Evolutionary conservation across 2,113 vertebrate species (phyloP).

Genomic region (Agelaius phoeniceus): DNA sequence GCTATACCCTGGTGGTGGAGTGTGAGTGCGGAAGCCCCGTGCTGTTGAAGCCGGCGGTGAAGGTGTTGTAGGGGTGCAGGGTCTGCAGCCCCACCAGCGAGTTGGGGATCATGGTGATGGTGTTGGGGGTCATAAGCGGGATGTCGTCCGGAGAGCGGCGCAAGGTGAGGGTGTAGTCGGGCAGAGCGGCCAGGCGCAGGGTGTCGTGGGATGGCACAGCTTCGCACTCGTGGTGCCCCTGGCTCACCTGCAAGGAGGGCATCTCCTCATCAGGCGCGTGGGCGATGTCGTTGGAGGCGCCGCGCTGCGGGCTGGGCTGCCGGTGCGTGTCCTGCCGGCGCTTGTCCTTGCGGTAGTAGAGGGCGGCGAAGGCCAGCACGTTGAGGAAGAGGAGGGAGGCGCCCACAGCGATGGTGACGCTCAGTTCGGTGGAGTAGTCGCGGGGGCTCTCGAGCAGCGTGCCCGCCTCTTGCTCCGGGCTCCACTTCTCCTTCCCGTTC

Average conservation of each 20-base stretch:
- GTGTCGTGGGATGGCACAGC: constrained; percentile 86
- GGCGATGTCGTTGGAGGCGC: constrained; percentile 84
- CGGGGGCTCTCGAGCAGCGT: constrained; percentile 92
- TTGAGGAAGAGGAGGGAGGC: constrained; percentile 98
- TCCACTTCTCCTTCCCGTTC: constrained; percentile 87
- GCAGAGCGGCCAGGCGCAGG: constrained; percentile 88
- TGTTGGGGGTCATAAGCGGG: constrained; percentile 98
- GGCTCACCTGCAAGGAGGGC: constrained; percentile 94
- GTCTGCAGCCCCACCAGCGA: constrained; percentile 97
- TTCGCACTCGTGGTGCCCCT: constrained; percentile 92
- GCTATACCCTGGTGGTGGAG: constrained; percentile 99
- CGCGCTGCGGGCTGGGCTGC: constrained; percentile 90
- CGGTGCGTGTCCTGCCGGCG: constrained; percentile 89
- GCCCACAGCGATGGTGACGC: constrained; percentile 96
- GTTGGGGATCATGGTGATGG: constrained; percentile 99
- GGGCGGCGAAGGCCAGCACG: constrained; percentile 93
- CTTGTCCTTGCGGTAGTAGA: constrained; percentile 99
- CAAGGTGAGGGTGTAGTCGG: constrained; percentile 96
- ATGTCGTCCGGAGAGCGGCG: constrained; percentile 97
- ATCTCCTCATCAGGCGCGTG: constrained; percentile 93
- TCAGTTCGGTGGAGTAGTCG: constrained; percentile 98
- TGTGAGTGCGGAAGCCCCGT: constrained; percentile 98
- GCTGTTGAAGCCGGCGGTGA: constrained; percentile 95
- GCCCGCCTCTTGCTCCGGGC: constrained; percentile 84
- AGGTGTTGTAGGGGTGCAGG: constrained; percentile 97